Evolutionary conservation across 2,888 invertebrate genomes (phyloP), one percentile per base, ranked within the genome.

Genomic region (Watsonalla binaria): DNA sequence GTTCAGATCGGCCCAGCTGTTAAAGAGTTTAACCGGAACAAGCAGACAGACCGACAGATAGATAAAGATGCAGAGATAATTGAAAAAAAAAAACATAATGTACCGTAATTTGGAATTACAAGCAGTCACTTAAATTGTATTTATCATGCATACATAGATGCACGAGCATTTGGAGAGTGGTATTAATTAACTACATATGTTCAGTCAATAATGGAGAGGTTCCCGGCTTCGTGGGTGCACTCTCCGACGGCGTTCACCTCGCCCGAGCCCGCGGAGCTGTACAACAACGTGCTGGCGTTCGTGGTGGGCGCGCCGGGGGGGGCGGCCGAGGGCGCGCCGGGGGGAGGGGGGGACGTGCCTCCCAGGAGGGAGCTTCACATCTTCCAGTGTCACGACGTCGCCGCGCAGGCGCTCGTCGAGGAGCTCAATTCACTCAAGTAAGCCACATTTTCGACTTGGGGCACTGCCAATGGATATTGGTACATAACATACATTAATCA

Each of bases 181-280:
- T 24, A 24, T 24, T 24, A 24, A 24, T 24, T 24, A 24, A 24
- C 4, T 39, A 35, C 13, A 47, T 35, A 8, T 53, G 49, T 15
- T 0, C 85, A 98, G 98, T 97, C 97, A 63, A 95, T 98, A 62
- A 98, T 99, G 93, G 99, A 99, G 90, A 93, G 97, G 63, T 99
- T 99, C 88, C 98, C 98, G 0, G 95, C 97, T 45, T 93, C 96
- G 51, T 92, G 97, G 76, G 97, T 99, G 64, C 96, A 97, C 81
- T 97, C 98, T 63, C 99, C 99, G 2, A 99, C 99, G 7, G 98
- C 99, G n/a, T 98, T 98, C 86, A 97, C 97, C 51, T 98, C 97
- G 59, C 95, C 96, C 52, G 98, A 99, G 86, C 97, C 97, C 6
- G 96, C 97, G 86, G 99, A 99, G 88, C 94, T 98, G 79, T 99